Conservation (phyloP, 1,140 invertebrate genomes). For the Lanistes nyassanus region DNA sequence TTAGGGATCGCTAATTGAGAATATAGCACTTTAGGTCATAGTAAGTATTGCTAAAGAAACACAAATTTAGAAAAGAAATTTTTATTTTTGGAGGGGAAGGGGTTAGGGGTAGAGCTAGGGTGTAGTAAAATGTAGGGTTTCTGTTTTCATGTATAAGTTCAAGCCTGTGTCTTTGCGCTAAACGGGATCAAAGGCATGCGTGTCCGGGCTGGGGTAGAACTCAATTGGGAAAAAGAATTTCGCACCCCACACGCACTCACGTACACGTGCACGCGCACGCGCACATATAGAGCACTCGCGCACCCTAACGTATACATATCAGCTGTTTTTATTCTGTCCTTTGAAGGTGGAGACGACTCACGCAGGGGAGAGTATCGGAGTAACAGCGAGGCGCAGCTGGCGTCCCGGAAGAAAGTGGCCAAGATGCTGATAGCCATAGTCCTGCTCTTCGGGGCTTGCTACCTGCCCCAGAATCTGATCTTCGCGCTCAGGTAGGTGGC, state of each 20-base stretch:
- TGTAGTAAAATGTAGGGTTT: too few relatives aligned
- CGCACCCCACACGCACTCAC: constrained; percentile 8
- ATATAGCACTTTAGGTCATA: too few relatives aligned
- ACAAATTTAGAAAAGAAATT: too few relatives aligned
- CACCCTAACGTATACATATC: background rate
- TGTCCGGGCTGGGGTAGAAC: too few relatives aligned
- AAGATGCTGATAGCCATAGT: constrained; percentile 94
- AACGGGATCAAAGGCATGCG: too few relatives aligned
- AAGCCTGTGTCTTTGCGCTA: too few relatives aligned
- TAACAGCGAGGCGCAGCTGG: constrained; percentile 71
- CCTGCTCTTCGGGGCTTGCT: constrained; percentile 86
- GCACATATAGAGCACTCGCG: background rate
- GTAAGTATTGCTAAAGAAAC: too few relatives aligned
- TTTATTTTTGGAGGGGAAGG: too few relatives aligned
- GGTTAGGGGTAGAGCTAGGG: too few relatives aligned
- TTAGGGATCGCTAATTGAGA: too few relatives aligned
- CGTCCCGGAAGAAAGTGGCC: constrained; percentile 84
- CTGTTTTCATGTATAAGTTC: too few relatives aligned
- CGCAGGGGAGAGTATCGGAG: constrained; percentile 20
- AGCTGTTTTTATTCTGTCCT: background rate
- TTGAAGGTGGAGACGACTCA: background rate
- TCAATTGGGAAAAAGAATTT: too few relatives aligned
- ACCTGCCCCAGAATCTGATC: constrained; percentile 85
- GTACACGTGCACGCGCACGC: background rate
- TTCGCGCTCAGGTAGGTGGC: constrained; percentile 77